Base-by-base conservation (phyloP, 1,140 invertebrate genomes). In the Procambarus clarkii region DNA sequence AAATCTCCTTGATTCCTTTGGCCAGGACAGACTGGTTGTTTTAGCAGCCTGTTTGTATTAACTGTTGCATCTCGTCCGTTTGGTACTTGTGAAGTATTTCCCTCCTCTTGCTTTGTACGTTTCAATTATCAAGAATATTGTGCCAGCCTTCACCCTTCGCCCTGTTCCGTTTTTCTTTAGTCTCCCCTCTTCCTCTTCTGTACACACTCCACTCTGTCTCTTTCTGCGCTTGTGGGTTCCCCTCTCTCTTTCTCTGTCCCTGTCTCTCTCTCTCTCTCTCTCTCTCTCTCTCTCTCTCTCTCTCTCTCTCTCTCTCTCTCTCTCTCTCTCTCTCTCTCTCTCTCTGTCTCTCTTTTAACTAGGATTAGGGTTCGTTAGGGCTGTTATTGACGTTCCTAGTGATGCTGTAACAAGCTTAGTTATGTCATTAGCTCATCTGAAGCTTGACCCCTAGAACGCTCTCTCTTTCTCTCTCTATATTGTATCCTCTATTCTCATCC, bases 231-330 rank as follows among this genome's bases (percentile, higher is more conserved):
- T 34, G 34, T 34, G 34, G 34, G 34, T 54, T 13, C 13, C 50
- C 13, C 50, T 54, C 50, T 54, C 50, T 54, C 50, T 54, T 13
- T 54, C 50, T 54, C 50, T 54, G 5, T 54, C 50, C 11, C 50
- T 54, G 5, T 54, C 50, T 54, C 50, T 54, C 50, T 54, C 50
- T 76, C 74, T 77, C 74, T 77, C 50, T 54, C 79, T 80, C 79
- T 81, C 79, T 54, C 54, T 82, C 80, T 82, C 80, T 58, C 46
- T 58, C 21, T 18, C 18, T n/a, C 48, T 80, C 78, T 48, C 48
- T 80, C 78, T 8, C 45, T 15, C 34, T 48, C 9, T 80, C 44
- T 80, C 78, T 21, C 78, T 82, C 80, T 82, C 54, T 58, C 44
- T 48, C 9, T 64, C 8, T 13, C 60, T 71, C 45, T 69, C 21